phyloP scores from a whole-genome alignment of 2,113 vertebrate species.

The Psittacula cyanocephala region DNA sequence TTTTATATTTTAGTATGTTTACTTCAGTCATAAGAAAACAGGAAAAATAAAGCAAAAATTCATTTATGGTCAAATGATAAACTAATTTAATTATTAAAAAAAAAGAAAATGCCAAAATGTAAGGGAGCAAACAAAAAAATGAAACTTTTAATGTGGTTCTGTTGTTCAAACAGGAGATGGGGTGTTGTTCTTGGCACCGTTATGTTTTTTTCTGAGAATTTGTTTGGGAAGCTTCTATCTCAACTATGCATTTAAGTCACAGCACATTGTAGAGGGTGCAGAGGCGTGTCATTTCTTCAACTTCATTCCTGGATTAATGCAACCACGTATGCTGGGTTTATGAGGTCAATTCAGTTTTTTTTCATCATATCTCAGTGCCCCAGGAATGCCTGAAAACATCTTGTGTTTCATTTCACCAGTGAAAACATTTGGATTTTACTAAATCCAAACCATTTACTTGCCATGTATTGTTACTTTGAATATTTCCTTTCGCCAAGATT shows the following conservation, averaged over 20 bases:
- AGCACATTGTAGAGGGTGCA: neutral
- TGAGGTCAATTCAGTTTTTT: neutral
- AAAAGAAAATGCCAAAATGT: neutral
- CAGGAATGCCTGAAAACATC: constrained; percentile 36
- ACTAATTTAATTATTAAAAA: neutral
- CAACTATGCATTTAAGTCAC: constrained; percentile 37
- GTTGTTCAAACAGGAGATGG: neutral
- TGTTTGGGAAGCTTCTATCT: constrained; percentile 23
- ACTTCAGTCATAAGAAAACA: neutral
- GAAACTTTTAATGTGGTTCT: neutral
- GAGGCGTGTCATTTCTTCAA: neutral
- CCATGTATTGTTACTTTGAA: neutral
- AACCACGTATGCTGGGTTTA: constrained; percentile 25
- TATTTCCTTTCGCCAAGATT: neutral
- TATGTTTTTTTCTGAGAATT: constrained; percentile 3
- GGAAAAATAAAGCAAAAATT: neutral
- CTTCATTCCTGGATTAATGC: constrained; percentile 5
- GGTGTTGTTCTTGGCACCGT: constrained; percentile 43
- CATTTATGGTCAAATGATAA: neutral
- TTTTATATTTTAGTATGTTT: neutral
- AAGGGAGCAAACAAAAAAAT: neutral
- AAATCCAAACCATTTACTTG: neutral
- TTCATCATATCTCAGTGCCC: neutral
- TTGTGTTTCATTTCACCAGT: constrained; percentile 4
- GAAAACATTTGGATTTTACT: neutral